These are phyloP conservation scores for Ischnura elegans DNA, from an alignment of 2,888 invertebrate species.

Conservation along the genomic window DNA sequence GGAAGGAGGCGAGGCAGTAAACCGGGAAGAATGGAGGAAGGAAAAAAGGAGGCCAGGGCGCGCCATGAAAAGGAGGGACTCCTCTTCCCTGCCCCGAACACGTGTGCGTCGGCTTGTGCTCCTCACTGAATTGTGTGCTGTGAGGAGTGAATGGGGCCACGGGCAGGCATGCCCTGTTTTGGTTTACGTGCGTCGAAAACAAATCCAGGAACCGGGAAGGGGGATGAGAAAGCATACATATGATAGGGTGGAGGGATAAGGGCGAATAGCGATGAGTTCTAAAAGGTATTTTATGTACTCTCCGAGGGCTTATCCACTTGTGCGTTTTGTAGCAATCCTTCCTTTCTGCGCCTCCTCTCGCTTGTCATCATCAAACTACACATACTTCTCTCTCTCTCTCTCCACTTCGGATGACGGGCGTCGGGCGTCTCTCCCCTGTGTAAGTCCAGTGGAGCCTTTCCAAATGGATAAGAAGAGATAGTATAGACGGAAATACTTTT, in stretches of 20 bases:
- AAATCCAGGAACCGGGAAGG: neutral
- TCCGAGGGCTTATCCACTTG: conserved; percentile 7
- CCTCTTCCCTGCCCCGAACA: neutral
- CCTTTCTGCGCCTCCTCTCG: neutral
- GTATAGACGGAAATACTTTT: too few species aligned
- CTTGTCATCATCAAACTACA: neutral
- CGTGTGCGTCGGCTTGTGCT: neutral
- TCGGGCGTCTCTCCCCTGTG: neutral
- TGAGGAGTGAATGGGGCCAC: neutral
- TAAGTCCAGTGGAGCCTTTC: neutral
- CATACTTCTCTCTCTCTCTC: neutral
- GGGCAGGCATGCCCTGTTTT: neutral
- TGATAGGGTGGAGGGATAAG: conserved; percentile 1
- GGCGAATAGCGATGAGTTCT: neutral
- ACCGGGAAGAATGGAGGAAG: neutral
- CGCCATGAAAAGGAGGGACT: neutral
- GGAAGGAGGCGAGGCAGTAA: neutral
- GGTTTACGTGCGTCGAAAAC: conserved; percentile 8
- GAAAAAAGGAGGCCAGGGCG: neutral
- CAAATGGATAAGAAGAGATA: neutral
- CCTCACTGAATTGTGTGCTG: neutral
- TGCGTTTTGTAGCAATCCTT: neutral
- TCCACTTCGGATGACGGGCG: neutral
- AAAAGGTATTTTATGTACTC: neutral
- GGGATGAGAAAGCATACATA: too few species aligned